Evolutionary conservation across 2,888 invertebrate genomes (phyloP).

Genomic region (Nymphalis c-album): DNA sequence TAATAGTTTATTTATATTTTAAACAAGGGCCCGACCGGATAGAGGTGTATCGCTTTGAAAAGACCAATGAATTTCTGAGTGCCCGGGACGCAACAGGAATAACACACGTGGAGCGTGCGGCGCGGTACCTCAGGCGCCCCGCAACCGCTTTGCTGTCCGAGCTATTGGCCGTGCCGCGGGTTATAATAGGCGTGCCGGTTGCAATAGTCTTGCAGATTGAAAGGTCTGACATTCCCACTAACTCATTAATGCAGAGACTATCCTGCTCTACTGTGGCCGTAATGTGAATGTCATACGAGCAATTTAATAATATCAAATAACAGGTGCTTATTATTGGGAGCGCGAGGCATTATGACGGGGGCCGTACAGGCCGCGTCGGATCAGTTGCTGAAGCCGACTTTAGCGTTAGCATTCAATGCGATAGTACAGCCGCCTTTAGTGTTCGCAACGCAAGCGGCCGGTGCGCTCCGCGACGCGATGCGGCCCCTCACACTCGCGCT

Average conservation of each 20-base stretch:
- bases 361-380: conserved; percentile 72
- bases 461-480: conserved; percentile 83
- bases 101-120: conserved; percentile 43
- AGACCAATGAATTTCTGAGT: conserved; percentile 47
- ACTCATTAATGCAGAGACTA: too few species aligned
- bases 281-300: too few species aligned
- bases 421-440: conserved; percentile 85
- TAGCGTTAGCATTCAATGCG: conserved; percentile 86
- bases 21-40: conserved; percentile 51
- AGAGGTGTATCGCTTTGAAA: conserved; percentile 62
- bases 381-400: conserved; percentile 85
- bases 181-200: conserved; percentile 82
- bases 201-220: conserved; percentile 81
- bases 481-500: conserved; percentile 43
- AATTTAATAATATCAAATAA: too few species aligned
- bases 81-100: conserved; percentile 41
- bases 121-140: conserved; percentile 39
- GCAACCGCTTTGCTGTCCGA: conserved; percentile 83
- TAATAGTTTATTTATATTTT: background rate
- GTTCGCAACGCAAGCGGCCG: conserved; percentile 82
- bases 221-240: conserved; percentile 15
- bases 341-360: conserved; percentile 48
- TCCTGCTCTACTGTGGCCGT: too few species aligned
- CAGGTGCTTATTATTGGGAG: conserved; percentile 46
- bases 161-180: conserved; percentile 82